Percentiles rank a stretch among this genome's conserved stretches.
phyloP scores from a whole-genome alignment of 2,797 vertebrate genomes.

The Argya squamiceps region DNA sequence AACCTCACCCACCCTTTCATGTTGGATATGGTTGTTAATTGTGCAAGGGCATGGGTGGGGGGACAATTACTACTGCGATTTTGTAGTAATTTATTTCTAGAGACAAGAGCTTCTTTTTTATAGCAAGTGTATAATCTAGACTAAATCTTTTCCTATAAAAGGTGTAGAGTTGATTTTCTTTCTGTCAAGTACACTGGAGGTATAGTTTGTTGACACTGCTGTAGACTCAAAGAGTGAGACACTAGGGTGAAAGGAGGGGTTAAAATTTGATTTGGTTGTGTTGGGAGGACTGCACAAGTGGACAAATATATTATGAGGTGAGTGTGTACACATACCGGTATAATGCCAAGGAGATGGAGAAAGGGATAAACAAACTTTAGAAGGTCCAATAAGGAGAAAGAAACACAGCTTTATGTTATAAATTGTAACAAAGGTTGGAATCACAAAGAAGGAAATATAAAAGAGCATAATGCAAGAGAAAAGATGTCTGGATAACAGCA shows the following conservation, averaged over 20 bases:
- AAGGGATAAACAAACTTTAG: background rate
- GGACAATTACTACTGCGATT: slow-evolving; percentile 32
- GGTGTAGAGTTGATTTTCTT: background rate
- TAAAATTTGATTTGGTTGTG: background rate
- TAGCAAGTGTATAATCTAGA: background rate
- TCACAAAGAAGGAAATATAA: background rate
- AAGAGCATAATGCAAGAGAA: background rate
- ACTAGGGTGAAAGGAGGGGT: rapidly evolving
- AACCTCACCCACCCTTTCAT: slow-evolving; percentile 56
- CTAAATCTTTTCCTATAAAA: background rate
- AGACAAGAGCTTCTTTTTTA: background rate
- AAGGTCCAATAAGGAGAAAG: background rate
- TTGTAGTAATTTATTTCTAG: slow-evolving; percentile 33
- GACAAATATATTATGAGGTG: background rate
- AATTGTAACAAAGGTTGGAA: background rate
- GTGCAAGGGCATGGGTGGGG: slow-evolving; percentile 12
- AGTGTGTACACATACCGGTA: background rate
- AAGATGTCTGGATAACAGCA: background rate
- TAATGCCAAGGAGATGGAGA: background rate
- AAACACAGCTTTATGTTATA: background rate
- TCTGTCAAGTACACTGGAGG: background rate
- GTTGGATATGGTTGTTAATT: slow-evolving; percentile 31
- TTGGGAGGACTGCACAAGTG: background rate
- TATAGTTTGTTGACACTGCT: background rate
- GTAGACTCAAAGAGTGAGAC: background rate